phyloP scores from a whole-genome alignment of 2,888 invertebrate genomes.

The Acheta domesticus region DNA sequence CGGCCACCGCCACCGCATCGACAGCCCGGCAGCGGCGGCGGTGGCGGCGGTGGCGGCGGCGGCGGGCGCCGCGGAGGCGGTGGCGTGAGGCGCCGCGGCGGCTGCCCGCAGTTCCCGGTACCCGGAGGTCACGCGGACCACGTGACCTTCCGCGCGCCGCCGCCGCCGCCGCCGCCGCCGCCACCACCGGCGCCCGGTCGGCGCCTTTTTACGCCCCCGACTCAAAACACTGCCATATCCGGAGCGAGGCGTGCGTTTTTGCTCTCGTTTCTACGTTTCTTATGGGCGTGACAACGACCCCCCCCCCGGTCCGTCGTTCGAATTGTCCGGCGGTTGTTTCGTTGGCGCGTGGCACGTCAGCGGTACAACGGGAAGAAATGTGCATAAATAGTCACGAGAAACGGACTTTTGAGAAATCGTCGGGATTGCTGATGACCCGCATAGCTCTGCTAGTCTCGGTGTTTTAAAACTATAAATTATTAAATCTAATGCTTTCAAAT shows the following conservation, averaged over 20 bases:
- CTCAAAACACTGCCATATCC: neutral
- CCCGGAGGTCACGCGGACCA: constrained; percentile 18
- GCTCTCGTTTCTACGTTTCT: neutral
- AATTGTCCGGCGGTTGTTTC: too few species aligned
- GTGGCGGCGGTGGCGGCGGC: neutral
- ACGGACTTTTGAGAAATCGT: too few species aligned
- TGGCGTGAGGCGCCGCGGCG: constrained; percentile 18
- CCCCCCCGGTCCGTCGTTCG: too few species aligned
- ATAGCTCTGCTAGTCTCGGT: too few species aligned
- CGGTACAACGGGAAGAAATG: too few species aligned
- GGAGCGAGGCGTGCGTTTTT: neutral
- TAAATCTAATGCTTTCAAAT: too few species aligned
- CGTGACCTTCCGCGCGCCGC: neutral
- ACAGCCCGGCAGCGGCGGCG: neutral
- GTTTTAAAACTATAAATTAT: too few species aligned
- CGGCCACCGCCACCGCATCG: neutral
- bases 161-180: neutral
- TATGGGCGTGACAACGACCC: too few species aligned
- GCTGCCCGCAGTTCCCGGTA: constrained; percentile 4
- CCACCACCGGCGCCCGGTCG: neutral
- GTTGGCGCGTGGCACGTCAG: too few species aligned
- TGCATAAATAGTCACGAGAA: too few species aligned
- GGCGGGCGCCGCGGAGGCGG: neutral
- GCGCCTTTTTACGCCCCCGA: neutral
- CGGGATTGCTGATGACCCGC: too few species aligned